phyloP scores from a whole-genome alignment of 2,113 vertebrate species.

The Myanophis thanlyinensis region DNA sequence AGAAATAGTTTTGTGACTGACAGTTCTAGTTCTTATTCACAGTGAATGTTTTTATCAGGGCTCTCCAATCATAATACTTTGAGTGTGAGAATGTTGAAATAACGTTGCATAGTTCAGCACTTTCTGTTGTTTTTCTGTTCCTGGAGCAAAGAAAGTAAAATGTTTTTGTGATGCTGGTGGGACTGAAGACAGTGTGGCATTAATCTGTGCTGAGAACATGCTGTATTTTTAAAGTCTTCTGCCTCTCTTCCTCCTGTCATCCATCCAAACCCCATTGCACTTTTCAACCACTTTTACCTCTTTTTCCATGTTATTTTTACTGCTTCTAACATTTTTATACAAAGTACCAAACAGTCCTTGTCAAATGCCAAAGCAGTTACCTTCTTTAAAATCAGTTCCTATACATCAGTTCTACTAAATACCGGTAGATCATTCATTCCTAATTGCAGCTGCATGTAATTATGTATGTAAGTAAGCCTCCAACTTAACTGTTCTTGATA shows the following conservation, averaged over 20 bases:
- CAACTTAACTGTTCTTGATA: background rate
- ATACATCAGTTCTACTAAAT: background rate
- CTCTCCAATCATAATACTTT: background rate
- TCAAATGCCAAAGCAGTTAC: background rate
- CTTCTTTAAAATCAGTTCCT: background rate
- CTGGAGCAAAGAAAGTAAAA: background rate
- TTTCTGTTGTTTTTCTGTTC: background rate
- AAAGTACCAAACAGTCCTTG: background rate
- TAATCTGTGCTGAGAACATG: background rate
- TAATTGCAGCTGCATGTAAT: background rate
- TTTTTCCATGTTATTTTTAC: background rate
- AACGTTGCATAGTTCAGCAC: background rate
- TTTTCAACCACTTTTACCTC: background rate
- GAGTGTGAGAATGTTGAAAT: background rate
- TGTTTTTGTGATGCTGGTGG: background rate
- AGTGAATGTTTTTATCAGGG: background rate
- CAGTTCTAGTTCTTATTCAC: background rate
- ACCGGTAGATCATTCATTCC: background rate
- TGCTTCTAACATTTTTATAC: background rate
- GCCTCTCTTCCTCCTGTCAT: background rate
- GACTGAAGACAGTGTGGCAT: background rate
- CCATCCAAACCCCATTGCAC: background rate
- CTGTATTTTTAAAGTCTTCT: background rate
- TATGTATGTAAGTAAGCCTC: background rate
- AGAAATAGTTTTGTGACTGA: background rate